Percentiles rank a stretch among this genome's conserved stretches.
These are phyloP conservation scores for Aurelia aurita complex sp. Pacific DNA, from an alignment of 30 jellyfish, hydroid and myxozoan genomes.

Conservation along the genomic window DNA sequence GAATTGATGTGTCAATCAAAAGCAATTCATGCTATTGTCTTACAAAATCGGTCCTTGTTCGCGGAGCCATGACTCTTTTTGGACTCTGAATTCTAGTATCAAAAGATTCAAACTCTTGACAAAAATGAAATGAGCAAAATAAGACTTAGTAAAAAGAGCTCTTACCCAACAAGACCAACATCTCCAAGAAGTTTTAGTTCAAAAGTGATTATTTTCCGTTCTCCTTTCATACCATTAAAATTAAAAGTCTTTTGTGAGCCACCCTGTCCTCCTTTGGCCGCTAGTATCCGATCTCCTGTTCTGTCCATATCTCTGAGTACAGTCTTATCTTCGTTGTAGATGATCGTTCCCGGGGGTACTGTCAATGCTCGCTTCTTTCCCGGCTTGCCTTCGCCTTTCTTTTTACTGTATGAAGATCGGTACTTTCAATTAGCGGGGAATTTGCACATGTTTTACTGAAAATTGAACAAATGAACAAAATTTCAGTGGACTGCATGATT, in stretches of 20 bases:
- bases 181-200: slow-evolving; percentile 88
- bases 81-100: no score
- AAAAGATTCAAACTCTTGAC: no score
- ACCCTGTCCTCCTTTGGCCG: slow-evolving; percentile 93
- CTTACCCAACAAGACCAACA: slow-evolving; percentile 93
- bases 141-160: not conserved
- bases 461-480: no score
- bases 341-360: slow-evolving; percentile 89
- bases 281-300: slow-evolving; percentile 29
- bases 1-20: no score
- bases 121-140: no score
- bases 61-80: no score
- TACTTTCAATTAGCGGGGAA: no score
- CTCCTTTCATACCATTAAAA: slow-evolving; percentile 82
- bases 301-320: slow-evolving; percentile 55
- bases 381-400: slow-evolving; percentile 53
- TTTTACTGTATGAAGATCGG: slow-evolving; percentile 1
- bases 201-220: slow-evolving; percentile 41
- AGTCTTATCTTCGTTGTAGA: slow-evolving; percentile 50
- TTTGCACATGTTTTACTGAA: no score
- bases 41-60: no score
- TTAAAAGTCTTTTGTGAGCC: slow-evolving; percentile 70
- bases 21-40: no score
- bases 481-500: no score
- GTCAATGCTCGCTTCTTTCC: slow-evolving; percentile 41